Base-by-base conservation (phyloP, 2,888 invertebrate species). In the Drosophila nr. perissopoda region DNA sequence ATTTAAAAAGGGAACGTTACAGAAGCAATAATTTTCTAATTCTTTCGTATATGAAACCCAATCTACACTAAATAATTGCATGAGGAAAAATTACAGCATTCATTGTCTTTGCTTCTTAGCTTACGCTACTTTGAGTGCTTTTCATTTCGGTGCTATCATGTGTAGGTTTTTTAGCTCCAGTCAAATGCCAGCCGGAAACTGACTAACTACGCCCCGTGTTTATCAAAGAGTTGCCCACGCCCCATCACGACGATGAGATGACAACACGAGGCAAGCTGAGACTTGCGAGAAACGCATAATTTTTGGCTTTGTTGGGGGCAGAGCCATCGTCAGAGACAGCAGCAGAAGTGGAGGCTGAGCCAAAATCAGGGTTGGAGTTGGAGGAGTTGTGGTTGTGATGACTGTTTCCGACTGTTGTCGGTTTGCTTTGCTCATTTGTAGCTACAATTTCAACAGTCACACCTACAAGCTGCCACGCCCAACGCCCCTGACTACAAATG, bases 371-470 rank as follows among this genome's bases (percentile, higher is more conserved):
- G 61, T 8, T 42, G 33, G 33, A 51, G 34, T 25, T 66, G 48
- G 29, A 33, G 67, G 13, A 60, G 48, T 27, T 38, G 51, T 52
- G 27, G 66, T 53, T 70, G 70, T 38, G 48, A 66, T 67, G 65
- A 31, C 42, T 76, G 52, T 61, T 74, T 75, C 72, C 76, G 80
- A 80, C 75, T 74, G 83, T 71, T 79, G 34, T 40, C 54, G 67
- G 48, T 31, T 65, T 31, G 46, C 10, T 54, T 56, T 61, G 79
- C 63, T 79, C 57, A 82, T 89, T 86, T 86, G 89, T 86, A 86
- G 82, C 82, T 75, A 84, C 80, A 77, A 69, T 77, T 77, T 83
- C 73, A 62, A 68, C 74, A 83, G 84, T 87, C 88, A 86, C 85
- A 86, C 85, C 85, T 87, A 82, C 82, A 69, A 53, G 38, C 54